Evolutionary conservation across 1,140 invertebrate species (phyloP), one percentile per base, ranked within the genome.

Genomic region (Heliothis subflexa): DNA sequence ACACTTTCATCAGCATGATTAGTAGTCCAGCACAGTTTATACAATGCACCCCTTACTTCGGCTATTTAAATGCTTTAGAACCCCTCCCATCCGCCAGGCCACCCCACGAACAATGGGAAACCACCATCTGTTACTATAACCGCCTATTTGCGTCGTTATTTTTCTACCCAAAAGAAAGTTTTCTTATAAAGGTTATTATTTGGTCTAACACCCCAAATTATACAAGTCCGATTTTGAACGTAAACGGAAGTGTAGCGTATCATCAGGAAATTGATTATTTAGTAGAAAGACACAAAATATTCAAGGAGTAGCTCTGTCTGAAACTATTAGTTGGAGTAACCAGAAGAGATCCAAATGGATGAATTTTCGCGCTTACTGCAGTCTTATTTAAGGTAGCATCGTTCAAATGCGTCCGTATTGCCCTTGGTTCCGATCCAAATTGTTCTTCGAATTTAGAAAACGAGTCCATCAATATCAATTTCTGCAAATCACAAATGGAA

Each of bases 61-160:
- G 10, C 33, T 40, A 40, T 40, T 40, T 40, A 40, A 40, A 40
- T 40, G 55, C 12, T 5, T 14, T 12, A 12, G 33, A 28, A n/a
- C 21, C n/a, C 14, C 25, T 28, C 33, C 33, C 28, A 11, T 49
- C 62, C 40, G 5, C 21, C 18, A 52, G 16, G 11, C 5, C 40
- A n/a, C 10, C 16, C 16, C 3, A 16, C 40, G 47, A 21, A 47
- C 62, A 66, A 70, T 50, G 47, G 47, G 47, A 28, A n/a, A 14
- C 13, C 66, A 21, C 18, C 66, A 50, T 47, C 66, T 70, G 66
- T 70, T 52, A 49, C 33, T 70, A 5, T 21, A 70, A 70, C 66
- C 66, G 45, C 66, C 50, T 10, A 7, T 70, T 50, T 52, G 21
- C 28, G 66, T 70, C 66, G 47, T 70, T 70, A 50, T 40, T 16